These are phyloP conservation scores for Drosophila santomea DNA, from an alignment of 1,140 invertebrate genomes.

Conservation along the genomic window DNA sequence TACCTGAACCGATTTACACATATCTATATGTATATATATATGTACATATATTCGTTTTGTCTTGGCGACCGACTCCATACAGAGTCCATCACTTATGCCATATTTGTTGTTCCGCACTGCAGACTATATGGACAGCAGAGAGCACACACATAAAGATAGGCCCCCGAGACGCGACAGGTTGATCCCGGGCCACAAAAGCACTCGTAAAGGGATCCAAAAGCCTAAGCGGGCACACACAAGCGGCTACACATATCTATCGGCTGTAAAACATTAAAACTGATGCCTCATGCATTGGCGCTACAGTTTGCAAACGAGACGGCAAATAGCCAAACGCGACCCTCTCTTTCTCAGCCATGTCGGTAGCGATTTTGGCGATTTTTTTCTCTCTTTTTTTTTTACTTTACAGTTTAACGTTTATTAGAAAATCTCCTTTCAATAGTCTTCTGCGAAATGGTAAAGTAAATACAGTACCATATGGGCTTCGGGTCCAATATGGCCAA, in stretches of 20 bases:
- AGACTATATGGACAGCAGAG: background rate
- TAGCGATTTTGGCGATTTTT: background rate
- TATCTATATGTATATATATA: no score
- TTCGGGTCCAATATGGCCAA: background rate
- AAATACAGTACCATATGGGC: background rate
- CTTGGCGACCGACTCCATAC: background rate
- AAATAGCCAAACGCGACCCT: background rate
- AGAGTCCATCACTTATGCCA: no score
- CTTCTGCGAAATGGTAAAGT: background rate
- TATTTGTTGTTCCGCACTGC: conserved; percentile 3
- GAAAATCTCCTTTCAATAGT: conserved; percentile 40
- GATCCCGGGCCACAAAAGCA: conserved; percentile 35
- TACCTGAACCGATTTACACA: background rate
- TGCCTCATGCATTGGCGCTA: conserved; percentile 1
- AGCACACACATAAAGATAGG: conserved; percentile 24
- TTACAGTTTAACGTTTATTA: conserved; percentile 57
- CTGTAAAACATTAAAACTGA: conserved; percentile 34
- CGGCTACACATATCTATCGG: conserved; percentile 10
- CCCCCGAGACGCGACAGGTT: conserved; percentile 19
- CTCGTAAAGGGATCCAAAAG: conserved; percentile 32
- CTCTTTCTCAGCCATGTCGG: conserved; percentile 10
- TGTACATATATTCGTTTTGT: background rate
- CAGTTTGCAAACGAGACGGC: background rate
- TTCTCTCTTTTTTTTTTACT: background rate
- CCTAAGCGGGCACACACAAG: conserved; percentile 4